These are phyloP conservation scores for Ciconia stormi DNA, from an alignment of 2,113 vertebrate genomes.

Conservation along the genomic window DNA sequence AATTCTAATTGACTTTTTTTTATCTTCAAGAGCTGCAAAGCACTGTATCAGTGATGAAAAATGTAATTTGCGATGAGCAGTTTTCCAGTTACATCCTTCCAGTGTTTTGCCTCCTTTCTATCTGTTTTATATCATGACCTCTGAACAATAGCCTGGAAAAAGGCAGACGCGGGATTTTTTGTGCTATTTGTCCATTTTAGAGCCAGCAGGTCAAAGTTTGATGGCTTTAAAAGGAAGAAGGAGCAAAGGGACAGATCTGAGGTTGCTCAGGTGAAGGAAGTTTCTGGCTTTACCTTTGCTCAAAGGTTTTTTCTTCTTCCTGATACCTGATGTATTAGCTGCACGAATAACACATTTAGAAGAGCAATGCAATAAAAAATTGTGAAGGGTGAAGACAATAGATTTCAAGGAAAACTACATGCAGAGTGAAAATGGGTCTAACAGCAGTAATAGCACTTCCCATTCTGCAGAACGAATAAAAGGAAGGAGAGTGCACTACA, in stretches of 20 bases:
- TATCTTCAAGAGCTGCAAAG: conserved; percentile 44
- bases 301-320: background rate
- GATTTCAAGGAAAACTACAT: conserved; percentile 65
- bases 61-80: conserved; percentile 51
- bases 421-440: conserved; percentile 67
- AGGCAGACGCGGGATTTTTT: background rate
- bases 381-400: conserved; percentile 59
- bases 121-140: background rate
- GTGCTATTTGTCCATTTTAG: conserved; percentile 26
- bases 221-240: conserved; percentile 22
- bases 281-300: conserved; percentile 32
- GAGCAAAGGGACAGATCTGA: background rate
- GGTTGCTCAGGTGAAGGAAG: conserved; percentile 31
- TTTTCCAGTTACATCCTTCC: conserved; percentile 39
- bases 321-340: background rate
- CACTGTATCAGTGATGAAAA: conserved; percentile 58
- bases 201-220: conserved; percentile 41
- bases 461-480: conserved; percentile 60
- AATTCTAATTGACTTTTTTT: conserved; percentile 67
- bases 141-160: background rate
- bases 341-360: conserved; percentile 34
- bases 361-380: conserved; percentile 45
- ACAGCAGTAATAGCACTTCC: conserved; percentile 68
- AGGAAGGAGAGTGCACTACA: conserved; percentile 55
- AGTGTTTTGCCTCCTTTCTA: conserved; percentile 20